Percentiles rank a stretch among this genome's conserved stretches.
These are phyloP conservation scores for Watsonalla cultraria DNA, from an alignment of 2,888 invertebrate genomes.

Conservation along the genomic window DNA sequence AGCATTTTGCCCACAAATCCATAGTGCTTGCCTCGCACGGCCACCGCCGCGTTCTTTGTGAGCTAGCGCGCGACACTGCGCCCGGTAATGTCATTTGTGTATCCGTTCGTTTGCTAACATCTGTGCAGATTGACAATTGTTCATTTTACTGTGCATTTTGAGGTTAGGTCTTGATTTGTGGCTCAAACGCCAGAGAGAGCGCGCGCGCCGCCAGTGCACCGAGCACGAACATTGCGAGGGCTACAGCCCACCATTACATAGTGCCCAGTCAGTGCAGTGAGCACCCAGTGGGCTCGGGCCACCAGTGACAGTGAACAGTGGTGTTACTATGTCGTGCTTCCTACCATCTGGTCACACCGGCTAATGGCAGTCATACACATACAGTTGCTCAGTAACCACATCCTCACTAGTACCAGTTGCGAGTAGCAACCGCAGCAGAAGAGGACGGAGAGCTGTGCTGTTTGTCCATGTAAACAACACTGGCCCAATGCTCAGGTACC, in stretches of 20 bases:
- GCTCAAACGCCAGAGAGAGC: conserved; percentile 28
- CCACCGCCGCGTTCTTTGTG: conserved; percentile 54
- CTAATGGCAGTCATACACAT: conserved; percentile 24
- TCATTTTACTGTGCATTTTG: conserved; percentile 63
- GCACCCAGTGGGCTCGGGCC: conserved; percentile 25
- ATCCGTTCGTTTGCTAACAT: conserved; percentile 57
- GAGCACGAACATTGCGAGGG: conserved; percentile 14
- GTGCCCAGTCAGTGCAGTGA: conserved; percentile 36
- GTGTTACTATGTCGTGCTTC: conserved; percentile 15
- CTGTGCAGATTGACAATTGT: conserved; percentile 56
- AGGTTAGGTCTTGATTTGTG: conserved; percentile 67
- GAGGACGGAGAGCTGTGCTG: conserved; percentile 7
- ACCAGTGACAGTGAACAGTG: conserved; percentile 25
- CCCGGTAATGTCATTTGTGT: conserved; percentile 54
- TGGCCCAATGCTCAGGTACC: conserved; percentile 41
- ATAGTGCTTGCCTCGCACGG: conserved; percentile 49
- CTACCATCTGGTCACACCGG: conserved; percentile 20
- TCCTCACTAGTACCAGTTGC: conserved; percentile 32
- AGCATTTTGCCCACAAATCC: conserved; percentile 71
- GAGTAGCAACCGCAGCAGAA: conserved; percentile 22
- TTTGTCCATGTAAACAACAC: conserved; percentile 27
- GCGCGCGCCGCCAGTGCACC: conserved; percentile 15
- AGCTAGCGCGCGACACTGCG: conserved; percentile 44
- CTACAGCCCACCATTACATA: conserved; percentile 10
- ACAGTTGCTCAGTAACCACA: conserved; percentile 30